Conservation (phyloP, 2,113 vertebrate species). For the Paradoxurus hermaphroditus region DNA sequence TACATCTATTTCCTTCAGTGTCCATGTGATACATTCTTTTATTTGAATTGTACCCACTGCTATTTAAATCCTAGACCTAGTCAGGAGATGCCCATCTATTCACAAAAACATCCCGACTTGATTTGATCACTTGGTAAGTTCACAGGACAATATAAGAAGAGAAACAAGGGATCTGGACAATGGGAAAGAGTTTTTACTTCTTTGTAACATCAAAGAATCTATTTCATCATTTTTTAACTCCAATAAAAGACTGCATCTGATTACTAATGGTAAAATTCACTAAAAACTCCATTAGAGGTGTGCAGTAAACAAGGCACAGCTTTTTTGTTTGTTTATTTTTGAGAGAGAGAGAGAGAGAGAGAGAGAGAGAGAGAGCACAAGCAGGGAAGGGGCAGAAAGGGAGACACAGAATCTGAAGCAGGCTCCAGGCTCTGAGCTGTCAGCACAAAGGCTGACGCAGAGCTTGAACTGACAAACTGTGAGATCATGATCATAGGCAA, state of each 20-base stretch:
- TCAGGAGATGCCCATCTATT: not conserved
- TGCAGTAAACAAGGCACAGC: not conserved
- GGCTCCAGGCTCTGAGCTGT: too few relatives aligned
- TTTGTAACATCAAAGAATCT: not conserved
- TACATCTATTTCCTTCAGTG: not conserved
- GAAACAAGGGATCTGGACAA: not conserved
- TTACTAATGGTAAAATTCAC: not conserved
- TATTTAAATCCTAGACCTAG: not conserved
- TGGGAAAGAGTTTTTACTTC: not conserved
- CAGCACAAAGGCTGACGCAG: too few relatives aligned
- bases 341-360: too few relatives aligned
- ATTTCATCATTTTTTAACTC: not conserved
- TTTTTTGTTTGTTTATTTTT: too few relatives aligned
- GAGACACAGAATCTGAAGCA: too few relatives aligned
- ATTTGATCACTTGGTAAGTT: not conserved
- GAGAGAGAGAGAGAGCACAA: too few relatives aligned
- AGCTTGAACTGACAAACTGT: too few relatives aligned
- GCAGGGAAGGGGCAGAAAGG: too few relatives aligned
- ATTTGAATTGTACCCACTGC: not conserved
- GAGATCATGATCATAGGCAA: too few relatives aligned
- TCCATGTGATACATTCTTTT: not conserved
- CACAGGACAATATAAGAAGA: too few relatives aligned
- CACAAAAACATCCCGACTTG: not conserved
- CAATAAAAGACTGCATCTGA: not conserved
- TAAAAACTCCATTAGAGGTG: not conserved